A percentile compares a stretch with the other conserved stretches of the same genome.
phyloP scores from a whole-genome alignment of 2,113 vertebrate genomes.

The Ibidorhyncha struthersii region DNA sequence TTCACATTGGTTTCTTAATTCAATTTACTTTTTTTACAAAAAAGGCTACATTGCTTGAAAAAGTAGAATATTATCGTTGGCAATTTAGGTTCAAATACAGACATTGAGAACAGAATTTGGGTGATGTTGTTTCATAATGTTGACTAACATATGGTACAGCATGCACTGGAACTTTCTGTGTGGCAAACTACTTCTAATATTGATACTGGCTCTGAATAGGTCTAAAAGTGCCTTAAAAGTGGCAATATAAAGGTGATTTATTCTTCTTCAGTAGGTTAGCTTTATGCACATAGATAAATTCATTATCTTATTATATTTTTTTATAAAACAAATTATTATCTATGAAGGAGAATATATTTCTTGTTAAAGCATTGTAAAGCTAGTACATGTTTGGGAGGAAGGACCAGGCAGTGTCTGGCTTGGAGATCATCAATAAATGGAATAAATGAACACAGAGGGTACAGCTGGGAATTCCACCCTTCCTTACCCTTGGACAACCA shows the following conservation, averaged over 20 bases:
- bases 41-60: constrained; percentile 36
- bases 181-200: not conserved
- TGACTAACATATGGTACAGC: not conserved
- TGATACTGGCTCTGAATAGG: not conserved
- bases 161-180: not conserved
- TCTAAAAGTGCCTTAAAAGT: not conserved
- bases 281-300: not conserved
- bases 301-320: not conserved
- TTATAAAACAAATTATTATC: not conserved
- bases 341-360: not conserved
- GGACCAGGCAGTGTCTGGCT: not conserved
- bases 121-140: not conserved
- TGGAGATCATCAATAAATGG: not conserved
- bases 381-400: not conserved
- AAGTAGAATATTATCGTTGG: constrained; percentile 40
- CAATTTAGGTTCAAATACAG: constrained; percentile 58
- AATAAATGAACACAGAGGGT: not conserved
- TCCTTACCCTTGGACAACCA: not conserved
- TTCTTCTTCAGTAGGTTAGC: not conserved
- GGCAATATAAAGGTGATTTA: not conserved
- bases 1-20: constrained; percentile 71
- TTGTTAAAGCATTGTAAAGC: not conserved
- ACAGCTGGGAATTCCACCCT: not conserved
- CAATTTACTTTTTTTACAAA: constrained; percentile 59
- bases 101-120: constrained; percentile 3